Evolutionary conservation across 92 coral and sea anemone species (phyloP).

Genomic region (Porites rus): DNA sequence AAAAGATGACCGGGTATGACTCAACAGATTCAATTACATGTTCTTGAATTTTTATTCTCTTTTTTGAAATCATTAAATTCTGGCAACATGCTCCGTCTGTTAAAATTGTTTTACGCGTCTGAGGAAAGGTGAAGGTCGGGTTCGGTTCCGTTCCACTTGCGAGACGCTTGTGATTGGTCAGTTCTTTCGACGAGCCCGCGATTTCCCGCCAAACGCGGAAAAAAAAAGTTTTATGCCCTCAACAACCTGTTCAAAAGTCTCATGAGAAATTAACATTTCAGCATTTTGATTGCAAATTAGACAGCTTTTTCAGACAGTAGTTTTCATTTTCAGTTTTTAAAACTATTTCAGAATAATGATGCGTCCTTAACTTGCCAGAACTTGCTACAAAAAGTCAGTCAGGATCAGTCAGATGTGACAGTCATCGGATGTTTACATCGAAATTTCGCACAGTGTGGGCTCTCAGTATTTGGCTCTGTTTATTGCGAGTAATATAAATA

Average conservation of each 20-base stretch:
- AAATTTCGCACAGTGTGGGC: neutral
- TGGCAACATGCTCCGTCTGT: no score
- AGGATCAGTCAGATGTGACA: neutral
- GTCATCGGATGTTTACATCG: slow-evolving; percentile 28
- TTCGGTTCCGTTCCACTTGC: neutral
- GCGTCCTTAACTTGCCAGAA: neutral
- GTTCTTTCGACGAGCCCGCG: slow-evolving; percentile 15
- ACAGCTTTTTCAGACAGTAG: neutral
- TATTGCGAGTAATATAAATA: slow-evolving; percentile 7
- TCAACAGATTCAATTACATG: no score
- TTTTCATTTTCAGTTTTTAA: slow-evolving; percentile 33
- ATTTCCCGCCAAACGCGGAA: slow-evolving; percentile 49
- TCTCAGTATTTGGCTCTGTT: neutral
- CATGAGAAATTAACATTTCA: neutral
- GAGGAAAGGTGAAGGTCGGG: no score
- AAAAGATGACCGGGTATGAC: no score
- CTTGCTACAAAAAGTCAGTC: slow-evolving; percentile 4
- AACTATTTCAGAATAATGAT: neutral
- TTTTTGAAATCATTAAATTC: no score
- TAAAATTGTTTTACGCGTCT: no score
- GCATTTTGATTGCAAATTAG: neutral
- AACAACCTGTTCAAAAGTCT: neutral
- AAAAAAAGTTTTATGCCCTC: neutral
- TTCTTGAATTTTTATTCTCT: no score
- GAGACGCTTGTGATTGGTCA: neutral